These are phyloP conservation scores for Holocentrus rufus DNA, from an alignment of 2,797 vertebrate species.

Conservation along the genomic window DNA sequence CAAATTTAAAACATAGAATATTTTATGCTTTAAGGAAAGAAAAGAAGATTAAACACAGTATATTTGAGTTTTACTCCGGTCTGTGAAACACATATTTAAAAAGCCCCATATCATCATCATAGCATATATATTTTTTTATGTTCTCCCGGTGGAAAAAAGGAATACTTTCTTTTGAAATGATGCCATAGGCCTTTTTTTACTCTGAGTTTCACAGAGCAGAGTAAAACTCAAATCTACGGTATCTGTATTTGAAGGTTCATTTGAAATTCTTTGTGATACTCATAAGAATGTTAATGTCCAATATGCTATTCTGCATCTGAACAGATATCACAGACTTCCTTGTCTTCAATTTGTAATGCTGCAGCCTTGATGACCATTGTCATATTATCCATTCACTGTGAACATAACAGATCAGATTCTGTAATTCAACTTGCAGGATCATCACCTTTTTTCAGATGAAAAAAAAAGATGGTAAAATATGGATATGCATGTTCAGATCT, in stretches of 20 bases:
- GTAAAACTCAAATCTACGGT: background rate
- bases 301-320: background rate
- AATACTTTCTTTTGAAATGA: too few relatives aligned
- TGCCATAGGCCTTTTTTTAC: background rate
- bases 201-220: background rate
- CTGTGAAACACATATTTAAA: too few relatives aligned
- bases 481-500: background rate
- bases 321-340: background rate
- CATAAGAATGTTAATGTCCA: background rate
- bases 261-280: background rate
- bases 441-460: too few relatives aligned
- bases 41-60: background rate
- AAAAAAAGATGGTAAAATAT: background rate
- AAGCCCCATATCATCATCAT: too few relatives aligned
- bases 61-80: too few relatives aligned
- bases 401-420: background rate
- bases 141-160: background rate
- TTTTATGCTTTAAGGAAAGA: background rate
- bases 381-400: too few relatives aligned
- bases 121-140: background rate
- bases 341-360: background rate
- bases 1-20: background rate
- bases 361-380: too few relatives aligned
- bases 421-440: background rate
- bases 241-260: background rate